These are phyloP conservation scores for Chiropotes sagulatus DNA, from an alignment of 2,797 vertebrate species.

Conservation along the genomic window DNA sequence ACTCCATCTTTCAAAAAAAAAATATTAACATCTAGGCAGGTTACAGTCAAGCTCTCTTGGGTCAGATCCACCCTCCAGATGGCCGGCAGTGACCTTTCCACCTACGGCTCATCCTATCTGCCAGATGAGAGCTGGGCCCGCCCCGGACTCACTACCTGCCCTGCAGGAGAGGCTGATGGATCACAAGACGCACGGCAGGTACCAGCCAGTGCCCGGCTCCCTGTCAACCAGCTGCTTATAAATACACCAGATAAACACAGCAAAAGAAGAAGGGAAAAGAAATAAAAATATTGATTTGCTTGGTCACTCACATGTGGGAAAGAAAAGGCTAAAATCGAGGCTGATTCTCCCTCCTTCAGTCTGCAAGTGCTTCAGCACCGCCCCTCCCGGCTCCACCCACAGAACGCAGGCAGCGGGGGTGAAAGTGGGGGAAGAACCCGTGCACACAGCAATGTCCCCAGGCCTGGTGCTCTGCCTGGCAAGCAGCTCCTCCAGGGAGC, in stretches of 20 bases:
- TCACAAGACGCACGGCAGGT: fast-evolving
- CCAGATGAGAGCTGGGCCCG: too few species aligned
- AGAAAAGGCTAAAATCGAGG: not conserved
- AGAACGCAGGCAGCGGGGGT: not conserved
- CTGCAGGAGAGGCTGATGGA: not conserved
- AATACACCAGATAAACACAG: too few species aligned
- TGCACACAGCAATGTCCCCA: not conserved
- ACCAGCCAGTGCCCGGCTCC: fast-evolving
- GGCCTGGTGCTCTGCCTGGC: not conserved
- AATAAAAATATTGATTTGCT: too few species aligned
- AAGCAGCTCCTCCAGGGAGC: not conserved
- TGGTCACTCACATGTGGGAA: not conserved
- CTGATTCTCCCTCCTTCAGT: too few species aligned
- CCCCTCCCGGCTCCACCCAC: not conserved
- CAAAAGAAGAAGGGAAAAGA: not conserved
- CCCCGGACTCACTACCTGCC: fast-evolving
- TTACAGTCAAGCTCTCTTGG: not conserved
- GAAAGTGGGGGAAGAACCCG: not conserved
- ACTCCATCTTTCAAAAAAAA: too few species aligned
- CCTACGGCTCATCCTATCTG: fast-evolving
- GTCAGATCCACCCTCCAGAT: not conserved
- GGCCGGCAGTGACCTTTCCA: fast-evolving
- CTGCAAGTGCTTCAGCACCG: not conserved
- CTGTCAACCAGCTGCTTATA: fast-evolving
- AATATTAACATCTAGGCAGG: too few species aligned